Percentiles rank a stretch among this genome's conserved stretches.
Evolutionary conservation across 1,140 invertebrate genomes (phyloP).

Genomic region (Orius insidiosus): DNA sequence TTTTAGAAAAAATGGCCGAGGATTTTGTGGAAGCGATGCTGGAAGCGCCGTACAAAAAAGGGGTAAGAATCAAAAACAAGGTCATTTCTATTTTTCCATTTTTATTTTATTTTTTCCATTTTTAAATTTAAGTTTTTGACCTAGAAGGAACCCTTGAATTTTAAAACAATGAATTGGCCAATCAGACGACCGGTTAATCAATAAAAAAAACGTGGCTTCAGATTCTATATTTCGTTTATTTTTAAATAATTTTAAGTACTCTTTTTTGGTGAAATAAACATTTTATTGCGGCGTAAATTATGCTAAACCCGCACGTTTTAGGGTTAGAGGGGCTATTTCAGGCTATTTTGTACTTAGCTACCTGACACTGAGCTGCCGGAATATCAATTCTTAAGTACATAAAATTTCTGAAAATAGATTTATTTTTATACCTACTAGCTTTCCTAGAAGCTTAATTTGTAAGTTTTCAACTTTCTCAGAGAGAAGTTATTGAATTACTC

Average conservation of each 20-base stretch:
- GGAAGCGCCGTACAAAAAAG: constrained; percentile 83
- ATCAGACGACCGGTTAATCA: background rate
- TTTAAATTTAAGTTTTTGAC: constrained; percentile 10
- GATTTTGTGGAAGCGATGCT: constrained; percentile 94
- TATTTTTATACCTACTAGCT: too few relatives aligned
- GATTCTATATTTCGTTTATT: background rate
- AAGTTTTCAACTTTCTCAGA: too few relatives aligned
- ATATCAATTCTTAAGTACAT: too few relatives aligned
- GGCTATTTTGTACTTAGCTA: too few relatives aligned
- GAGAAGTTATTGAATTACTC: too few relatives aligned
- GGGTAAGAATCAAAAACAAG: constrained; percentile 39
- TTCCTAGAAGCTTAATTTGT: too few relatives aligned
- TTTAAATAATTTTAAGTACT: background rate
- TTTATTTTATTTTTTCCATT: background rate
- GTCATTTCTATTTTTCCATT: constrained; percentile 10
- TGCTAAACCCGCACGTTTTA: too few relatives aligned
- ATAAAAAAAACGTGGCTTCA: background rate
- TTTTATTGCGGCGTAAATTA: too few relatives aligned
- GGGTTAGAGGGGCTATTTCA: too few relatives aligned
- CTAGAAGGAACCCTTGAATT: background rate
- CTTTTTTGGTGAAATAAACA: background rate
- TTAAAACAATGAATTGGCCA: background rate
- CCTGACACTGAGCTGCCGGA: too few relatives aligned
- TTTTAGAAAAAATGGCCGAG: constrained; percentile 55
- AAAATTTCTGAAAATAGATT: too few relatives aligned